phyloP scores from a whole-genome alignment of 2,888 invertebrate genomes.

The Drosophila aldrichi region DNA sequence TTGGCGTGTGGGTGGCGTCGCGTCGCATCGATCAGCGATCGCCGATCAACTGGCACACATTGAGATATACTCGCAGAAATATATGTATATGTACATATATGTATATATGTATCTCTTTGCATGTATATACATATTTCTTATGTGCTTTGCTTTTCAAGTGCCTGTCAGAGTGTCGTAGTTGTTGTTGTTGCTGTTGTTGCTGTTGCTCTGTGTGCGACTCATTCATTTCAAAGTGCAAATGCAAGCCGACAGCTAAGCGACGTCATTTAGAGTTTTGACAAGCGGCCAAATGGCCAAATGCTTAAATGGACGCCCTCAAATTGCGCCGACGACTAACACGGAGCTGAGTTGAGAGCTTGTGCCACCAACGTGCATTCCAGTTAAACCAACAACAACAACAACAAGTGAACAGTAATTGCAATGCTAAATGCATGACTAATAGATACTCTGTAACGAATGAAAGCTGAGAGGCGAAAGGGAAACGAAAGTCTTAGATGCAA shows the following conservation, averaged over 20 bases:
- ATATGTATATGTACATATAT: conserved; percentile 9
- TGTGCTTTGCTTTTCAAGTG: conserved; percentile 64
- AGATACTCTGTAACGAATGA: conserved; percentile 14
- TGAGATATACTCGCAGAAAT: conserved; percentile 40
- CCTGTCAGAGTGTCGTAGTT: conserved; percentile 61
- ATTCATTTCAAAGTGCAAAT: conserved; percentile 78
- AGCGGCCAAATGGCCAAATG: conserved; percentile 74
- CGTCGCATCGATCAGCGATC: conserved; percentile 51
- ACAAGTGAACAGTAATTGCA: conserved; percentile 17
- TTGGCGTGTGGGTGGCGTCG: conserved; percentile 67
- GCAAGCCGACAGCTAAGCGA: conserved; percentile 79
- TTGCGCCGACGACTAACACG: conserved; percentile 40
- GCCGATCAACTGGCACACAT: conserved; percentile 53
- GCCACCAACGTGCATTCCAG: conserved; percentile 74
- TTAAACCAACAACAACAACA: conserved; percentile 44
- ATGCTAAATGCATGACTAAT: background rate
- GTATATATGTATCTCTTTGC: conserved; percentile 7
- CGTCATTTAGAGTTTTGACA: conserved; percentile 80
- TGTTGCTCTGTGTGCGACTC: conserved; percentile 44
- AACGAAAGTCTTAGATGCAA: background rate
- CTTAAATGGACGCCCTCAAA: conserved; percentile 62
- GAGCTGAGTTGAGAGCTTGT: conserved; percentile 51
- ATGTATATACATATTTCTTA: conserved; percentile 12
- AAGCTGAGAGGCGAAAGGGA: background rate
- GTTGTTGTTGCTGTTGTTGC: conserved; percentile 13